phyloP scores from a whole-genome alignment of 1,140 invertebrate genomes.

The Eurytemora carolleeae region DNA sequence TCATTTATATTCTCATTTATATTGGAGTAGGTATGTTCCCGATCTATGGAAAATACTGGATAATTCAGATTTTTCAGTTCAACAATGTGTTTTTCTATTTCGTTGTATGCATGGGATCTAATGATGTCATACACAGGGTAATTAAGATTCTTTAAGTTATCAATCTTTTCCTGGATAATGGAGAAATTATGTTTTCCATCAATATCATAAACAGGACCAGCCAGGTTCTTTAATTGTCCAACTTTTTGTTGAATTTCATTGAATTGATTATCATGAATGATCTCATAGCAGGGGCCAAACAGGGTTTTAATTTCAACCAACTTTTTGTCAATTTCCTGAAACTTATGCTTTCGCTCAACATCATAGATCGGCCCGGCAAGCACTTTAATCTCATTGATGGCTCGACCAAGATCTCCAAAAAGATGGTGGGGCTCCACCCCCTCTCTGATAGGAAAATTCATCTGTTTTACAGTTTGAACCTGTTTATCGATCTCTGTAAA shows the following conservation, averaged over 20 bases:
- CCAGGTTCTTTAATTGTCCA: conserved; percentile 4
- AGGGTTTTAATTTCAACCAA: conserved; percentile 8
- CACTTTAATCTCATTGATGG: not conserved
- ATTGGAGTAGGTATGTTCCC: not conserved
- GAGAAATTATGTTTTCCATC: conserved; percentile 6
- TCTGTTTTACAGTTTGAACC: not conserved
- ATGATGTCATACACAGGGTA: conserved; percentile 10
- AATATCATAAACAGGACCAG: conserved; percentile 12
- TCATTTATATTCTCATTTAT: not conserved
- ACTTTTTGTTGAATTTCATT: conserved; percentile 9
- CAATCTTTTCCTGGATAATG: conserved; percentile 7
- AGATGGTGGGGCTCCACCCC: not conserved
- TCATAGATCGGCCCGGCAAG: conserved; percentile 7
- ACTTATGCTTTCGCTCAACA: conserved; percentile 4
- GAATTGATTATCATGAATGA: conserved; percentile 3
- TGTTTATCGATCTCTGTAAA: conserved; percentile 5
- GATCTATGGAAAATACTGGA: conserved; percentile 9
- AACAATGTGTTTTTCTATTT: not conserved
- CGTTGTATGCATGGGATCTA: not conserved
- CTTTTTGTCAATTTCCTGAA: conserved; percentile 11
- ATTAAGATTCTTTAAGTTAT: not conserved
- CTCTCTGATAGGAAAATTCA: not conserved
- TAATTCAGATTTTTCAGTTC: conserved; percentile 3
- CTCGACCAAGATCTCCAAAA: not conserved
- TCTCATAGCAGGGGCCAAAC: conserved; percentile 8